Evolutionary conservation across 2,113 vertebrate species (phyloP).

Genomic region (cattle (Bos taurus)): ARS-UCD2.0 NC_037328.1:109120501-109121000

Average conservation of each 20-base stretch:
- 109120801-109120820: constrained; percentile 89
- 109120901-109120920: constrained; percentile 82
- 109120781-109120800: constrained; percentile 84
- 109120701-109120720: constrained; percentile 54
- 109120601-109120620: background rate
- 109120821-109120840: constrained; percentile 88
- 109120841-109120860: constrained; percentile 87
- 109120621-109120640: background rate
- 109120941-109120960: constrained; percentile 87
- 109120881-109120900: constrained; percentile 83
- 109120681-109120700: constrained; percentile 53
- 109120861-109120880: constrained; percentile 86
- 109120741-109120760: constrained; percentile 87
- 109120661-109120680: constrained; percentile 40
- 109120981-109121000: constrained; percentile 81
- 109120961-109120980: constrained; percentile 80
- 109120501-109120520: constrained; percentile 35
- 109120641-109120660: constrained; percentile 14
- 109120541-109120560: background rate
- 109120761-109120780: constrained; percentile 91
- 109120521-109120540: constrained; percentile 33
- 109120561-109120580: background rate
- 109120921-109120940: constrained; percentile 85
- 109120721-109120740: constrained; percentile 80
- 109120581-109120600: background rate